A percentile compares a stretch with the other conserved stretches of the same genome.
These are phyloP conservation scores for Oophaga pumilio DNA, from an alignment of 2,113 vertebrate genomes.

Conservation along the genomic window DNA sequence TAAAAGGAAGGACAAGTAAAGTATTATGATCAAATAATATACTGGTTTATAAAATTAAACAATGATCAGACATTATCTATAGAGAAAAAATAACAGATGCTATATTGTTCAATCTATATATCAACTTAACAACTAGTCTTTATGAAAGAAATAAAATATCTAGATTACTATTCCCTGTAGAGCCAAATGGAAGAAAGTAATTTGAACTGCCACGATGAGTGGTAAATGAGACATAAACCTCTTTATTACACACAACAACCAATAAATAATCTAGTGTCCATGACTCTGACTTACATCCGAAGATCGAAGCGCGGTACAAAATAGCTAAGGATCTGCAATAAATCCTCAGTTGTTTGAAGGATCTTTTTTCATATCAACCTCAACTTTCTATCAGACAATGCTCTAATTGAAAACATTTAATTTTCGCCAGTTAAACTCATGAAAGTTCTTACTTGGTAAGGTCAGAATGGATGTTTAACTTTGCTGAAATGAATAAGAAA, in stretches of 20 bases:
- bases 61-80: conserved; percentile 8
- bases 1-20: background rate
- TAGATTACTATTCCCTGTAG: conserved; percentile 33
- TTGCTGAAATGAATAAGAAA: background rate
- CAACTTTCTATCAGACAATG: background rate
- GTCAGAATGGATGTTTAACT: background rate
- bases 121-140: conserved; percentile 4
- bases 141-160: conserved; percentile 30
- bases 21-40: background rate
- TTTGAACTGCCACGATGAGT: conserved; percentile 28
- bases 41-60: background rate
- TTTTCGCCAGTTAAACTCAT: background rate
- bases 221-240: conserved; percentile 40
- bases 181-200: conserved; percentile 23
- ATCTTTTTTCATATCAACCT: conserved; percentile 4
- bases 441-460: background rate
- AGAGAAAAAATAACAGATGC: background rate
- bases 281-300: conserved; percentile 17
- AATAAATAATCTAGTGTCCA: conserved; percentile 31
- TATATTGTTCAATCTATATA: background rate
- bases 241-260: conserved; percentile 40
- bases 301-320: conserved; percentile 5
- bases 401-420: conserved; percentile 16
- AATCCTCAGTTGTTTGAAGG: conserved; percentile 29
- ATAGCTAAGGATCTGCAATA: conserved; percentile 7